These are phyloP conservation scores for Cherax quadricarinatus DNA, from an alignment of 1,140 invertebrate species.

Conservation along the genomic window DNA sequence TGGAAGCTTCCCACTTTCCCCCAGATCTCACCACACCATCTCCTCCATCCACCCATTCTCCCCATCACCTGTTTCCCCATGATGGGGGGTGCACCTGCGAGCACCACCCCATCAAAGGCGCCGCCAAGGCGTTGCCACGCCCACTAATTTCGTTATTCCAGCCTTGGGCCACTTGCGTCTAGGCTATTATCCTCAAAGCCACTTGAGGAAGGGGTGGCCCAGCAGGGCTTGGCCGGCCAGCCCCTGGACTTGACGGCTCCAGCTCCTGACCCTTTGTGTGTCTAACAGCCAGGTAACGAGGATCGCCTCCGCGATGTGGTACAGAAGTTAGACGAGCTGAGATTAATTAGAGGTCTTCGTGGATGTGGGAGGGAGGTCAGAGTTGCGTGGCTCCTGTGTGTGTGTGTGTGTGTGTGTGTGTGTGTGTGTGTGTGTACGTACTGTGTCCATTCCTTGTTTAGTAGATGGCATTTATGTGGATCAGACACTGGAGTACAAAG, in stretches of 20 bases:
- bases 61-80: background rate
- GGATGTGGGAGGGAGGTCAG: too few species aligned
- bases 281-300: background rate
- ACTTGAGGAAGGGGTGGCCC: slow-evolving; percentile 57
- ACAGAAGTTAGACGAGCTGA: too few species aligned
- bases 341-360: too few species aligned
- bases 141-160: slow-evolving; percentile 70
- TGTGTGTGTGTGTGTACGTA: too few species aligned
- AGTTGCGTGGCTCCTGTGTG: too few species aligned
- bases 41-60: background rate
- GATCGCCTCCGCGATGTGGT: background rate
- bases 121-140: slow-evolving; percentile 40
- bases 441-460: too few species aligned
- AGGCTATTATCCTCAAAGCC: slow-evolving; percentile 68
- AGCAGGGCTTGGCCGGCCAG: slow-evolving; percentile 23
- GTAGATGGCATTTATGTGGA: too few species aligned
- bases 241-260: slow-evolving; percentile 61
- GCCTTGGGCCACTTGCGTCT: slow-evolving; percentile 55
- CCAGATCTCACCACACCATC: background rate
- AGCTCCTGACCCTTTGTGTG: slow-evolving; percentile 38
- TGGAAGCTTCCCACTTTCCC: background rate
- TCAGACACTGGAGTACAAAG: too few species aligned
- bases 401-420: too few species aligned
- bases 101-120: slow-evolving; percentile 55
- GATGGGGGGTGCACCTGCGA: slow-evolving; percentile 17